These are phyloP conservation scores for Erebia aethiops DNA, from an alignment of 2,888 invertebrate genomes.

Conservation along the genomic window DNA sequence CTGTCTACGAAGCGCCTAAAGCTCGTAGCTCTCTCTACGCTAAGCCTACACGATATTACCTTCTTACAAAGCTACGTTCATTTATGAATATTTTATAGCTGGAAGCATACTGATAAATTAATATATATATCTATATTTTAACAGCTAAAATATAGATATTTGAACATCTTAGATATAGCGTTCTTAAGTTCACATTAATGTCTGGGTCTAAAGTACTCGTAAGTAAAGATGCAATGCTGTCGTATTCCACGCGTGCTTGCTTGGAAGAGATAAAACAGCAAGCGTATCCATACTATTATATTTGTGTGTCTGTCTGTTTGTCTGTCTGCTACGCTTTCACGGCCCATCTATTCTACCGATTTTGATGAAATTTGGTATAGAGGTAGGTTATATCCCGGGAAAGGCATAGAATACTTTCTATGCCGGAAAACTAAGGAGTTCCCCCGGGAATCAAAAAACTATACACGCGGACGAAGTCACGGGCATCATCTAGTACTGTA, in stretches of 20 bases:
- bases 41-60: conserved; percentile 18
- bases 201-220: not conserved
- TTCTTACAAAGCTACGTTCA: conserved; percentile 25
- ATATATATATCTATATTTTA: conserved; percentile 10
- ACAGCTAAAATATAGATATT: not conserved
- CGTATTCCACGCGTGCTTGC: not conserved
- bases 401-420: too few species aligned
- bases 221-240: not conserved
- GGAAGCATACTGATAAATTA: not conserved
- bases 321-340: too few species aligned
- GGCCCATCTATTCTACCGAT: too few species aligned
- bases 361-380: too few species aligned
- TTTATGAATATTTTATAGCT: conserved; percentile 35
- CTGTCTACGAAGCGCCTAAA: not conserved
- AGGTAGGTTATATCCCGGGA: too few species aligned
- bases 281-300: too few species aligned
- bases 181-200: conserved; percentile 1
- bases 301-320: too few species aligned
- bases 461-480: too few species aligned
- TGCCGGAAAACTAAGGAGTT: too few species aligned
- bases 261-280: not conserved
- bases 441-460: too few species aligned
- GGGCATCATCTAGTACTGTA: too few species aligned
- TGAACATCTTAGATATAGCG: not conserved
- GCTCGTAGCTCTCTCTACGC: conserved; percentile 9